Base-by-base conservation (phyloP, 1,140 invertebrate species). In the Sitophilus oryzae region DNA sequence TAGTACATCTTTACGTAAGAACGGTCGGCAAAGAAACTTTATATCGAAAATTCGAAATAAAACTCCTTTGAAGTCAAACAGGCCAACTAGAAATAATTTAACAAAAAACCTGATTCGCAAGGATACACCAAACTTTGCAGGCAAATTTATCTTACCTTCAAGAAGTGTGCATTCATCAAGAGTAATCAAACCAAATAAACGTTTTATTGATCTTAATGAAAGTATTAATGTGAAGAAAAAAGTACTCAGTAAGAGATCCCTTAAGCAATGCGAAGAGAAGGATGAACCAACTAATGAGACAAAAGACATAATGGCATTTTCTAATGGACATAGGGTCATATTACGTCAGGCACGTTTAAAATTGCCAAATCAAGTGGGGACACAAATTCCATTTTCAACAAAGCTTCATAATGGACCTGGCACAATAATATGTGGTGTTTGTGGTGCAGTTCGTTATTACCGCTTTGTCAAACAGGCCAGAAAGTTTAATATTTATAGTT, bases 171-270 rank as follows among this genome's bases (percentile, higher is more conserved):
- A 91, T 66, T 93, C 89, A n/a, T 91, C 88, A 0, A 76, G 90
- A 49, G 85, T 90, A 40, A 93, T 93, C 43, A 93, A 90, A 71
- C 89, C 90, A 18, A 91, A 90, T 65, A 93, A 91, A 72, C 79
- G 85, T 61, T 88, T 93, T 63, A 80, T 92, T 35, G 80, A 66
- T 64, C 51, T 69, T 42, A 66, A 62, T 60, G 66, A 71, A 51
- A 58, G 62, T 18, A 47, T 67, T 19, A 64, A 62, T 42, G 50
- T 68, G 20, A 70, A 67, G 56, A 67, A 70, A 44, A 59, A 65
- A 40, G 58, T 60, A n/a, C 53, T 66, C 35, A 60, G 42, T 30
- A 70, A 67, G 68, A 60, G 56, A 72, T 54, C 54, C 60, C 53
- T 46, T 61, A 67, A 62, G 41, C 41, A 50, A 42, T 34, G 44